phyloP scores from a whole-genome alignment of 2,797 vertebrate species.

The Ciconia nigra region DNA sequence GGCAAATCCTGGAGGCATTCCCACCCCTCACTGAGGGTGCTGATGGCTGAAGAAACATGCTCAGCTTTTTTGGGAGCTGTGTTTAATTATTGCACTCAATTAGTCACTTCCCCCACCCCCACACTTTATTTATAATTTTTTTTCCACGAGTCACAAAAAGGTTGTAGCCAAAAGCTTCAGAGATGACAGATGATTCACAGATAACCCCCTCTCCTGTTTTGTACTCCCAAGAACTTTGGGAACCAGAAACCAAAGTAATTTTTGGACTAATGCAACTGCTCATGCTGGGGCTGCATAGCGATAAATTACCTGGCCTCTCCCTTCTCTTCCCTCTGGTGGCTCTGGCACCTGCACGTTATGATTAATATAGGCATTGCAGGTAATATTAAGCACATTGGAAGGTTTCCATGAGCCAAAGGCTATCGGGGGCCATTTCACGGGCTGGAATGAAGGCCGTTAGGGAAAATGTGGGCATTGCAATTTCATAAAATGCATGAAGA shows the following conservation, averaged over 20 bases:
- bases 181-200: slow-evolving; percentile 50
- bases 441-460: background rate
- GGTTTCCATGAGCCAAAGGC: slow-evolving; percentile 10
- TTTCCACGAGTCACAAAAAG: background rate
- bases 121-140: slow-evolving; percentile 22
- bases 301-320: slow-evolving; percentile 23
- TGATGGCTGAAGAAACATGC: background rate
- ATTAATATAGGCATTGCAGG: background rate
- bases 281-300: background rate
- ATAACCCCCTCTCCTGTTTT: background rate
- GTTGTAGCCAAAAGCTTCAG: slow-evolving; percentile 24
- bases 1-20: background rate
- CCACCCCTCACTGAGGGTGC: background rate
- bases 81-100: slow-evolving; percentile 38
- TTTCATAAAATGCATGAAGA: background rate
- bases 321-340: background rate
- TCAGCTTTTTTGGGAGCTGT: background rate
- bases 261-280: background rate
- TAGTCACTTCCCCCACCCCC: slow-evolving; percentile 27
- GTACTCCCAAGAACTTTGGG: slow-evolving; percentile 11
- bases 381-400: background rate
- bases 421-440: background rate
- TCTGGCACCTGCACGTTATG: background rate
- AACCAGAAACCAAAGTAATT: slow-evolving; percentile 30
- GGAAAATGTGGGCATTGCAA: slow-evolving; percentile 2